Evolutionary conservation across 2,888 invertebrate genomes (phyloP).

Genomic region (Cyaniris semiargus): DNA sequence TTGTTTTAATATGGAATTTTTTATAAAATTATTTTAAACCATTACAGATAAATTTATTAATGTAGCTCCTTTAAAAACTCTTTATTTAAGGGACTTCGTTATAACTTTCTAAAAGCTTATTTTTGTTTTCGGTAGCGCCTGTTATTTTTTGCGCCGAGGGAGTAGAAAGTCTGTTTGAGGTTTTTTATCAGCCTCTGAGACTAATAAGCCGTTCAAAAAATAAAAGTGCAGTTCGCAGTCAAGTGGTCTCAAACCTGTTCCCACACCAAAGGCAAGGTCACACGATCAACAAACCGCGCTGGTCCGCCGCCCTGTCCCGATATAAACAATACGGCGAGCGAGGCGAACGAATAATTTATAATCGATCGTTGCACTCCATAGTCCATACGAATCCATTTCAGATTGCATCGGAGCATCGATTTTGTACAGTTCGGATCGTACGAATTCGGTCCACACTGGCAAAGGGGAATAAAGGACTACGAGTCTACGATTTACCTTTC

Average conservation of each 20-base stretch:
- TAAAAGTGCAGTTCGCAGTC: slow-evolving; percentile 51
- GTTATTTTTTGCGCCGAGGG: slow-evolving; percentile 1
- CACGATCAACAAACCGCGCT: slow-evolving; percentile 32
- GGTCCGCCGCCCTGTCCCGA: slow-evolving; percentile 9
- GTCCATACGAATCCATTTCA: background rate
- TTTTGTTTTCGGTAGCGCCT: background rate
- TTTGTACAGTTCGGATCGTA: background rate
- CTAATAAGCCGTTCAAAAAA: slow-evolving; percentile 45
- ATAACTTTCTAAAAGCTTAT: slow-evolving; percentile 1
- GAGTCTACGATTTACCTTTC: background rate
- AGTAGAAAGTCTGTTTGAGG: slow-evolving; percentile 21
- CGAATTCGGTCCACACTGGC: background rate
- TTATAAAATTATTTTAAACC: background rate
- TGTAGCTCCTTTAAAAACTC: background rate
- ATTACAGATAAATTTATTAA: background rate
- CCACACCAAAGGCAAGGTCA: slow-evolving; percentile 44
- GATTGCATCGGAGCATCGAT: slow-evolving; percentile 8
- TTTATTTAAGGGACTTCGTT: background rate
- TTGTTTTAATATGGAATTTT: background rate
- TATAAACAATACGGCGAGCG: slow-evolving; percentile 15
- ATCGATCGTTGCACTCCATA: slow-evolving; percentile 12
- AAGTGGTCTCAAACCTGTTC: slow-evolving; percentile 51
- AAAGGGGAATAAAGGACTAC: background rate
- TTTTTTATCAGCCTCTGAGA: slow-evolving; percentile 17
- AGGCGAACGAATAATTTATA: background rate